phyloP scores from a whole-genome alignment of 2,797 vertebrate genomes.

The Coccyzus lansbergi region DNA sequence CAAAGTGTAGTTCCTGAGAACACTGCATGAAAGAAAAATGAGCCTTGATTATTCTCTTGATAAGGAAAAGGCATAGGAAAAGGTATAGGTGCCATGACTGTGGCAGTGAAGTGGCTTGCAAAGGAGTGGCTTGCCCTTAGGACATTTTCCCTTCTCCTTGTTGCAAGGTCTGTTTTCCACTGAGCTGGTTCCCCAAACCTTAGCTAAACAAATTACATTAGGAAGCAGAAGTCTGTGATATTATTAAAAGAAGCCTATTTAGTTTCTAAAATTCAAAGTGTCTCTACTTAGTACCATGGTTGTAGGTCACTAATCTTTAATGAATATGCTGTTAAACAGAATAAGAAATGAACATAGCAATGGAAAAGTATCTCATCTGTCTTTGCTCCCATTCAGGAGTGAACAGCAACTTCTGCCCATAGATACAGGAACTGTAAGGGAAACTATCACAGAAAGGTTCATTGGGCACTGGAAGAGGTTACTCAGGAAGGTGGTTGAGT shows the following conservation, averaged over 20 bases:
- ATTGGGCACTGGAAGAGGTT: no score
- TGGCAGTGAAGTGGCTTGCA: neutral
- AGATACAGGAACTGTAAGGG: neutral
- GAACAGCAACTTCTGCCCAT: neutral
- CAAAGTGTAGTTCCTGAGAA: neutral
- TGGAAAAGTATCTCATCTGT: neutral
- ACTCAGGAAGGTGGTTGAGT: no score
- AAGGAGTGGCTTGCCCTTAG: neutral
- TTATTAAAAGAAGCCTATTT: neutral
- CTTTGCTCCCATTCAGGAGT: neutral
- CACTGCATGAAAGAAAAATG: neutral
- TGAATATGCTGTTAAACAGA: neutral
- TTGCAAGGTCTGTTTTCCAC: neutral
- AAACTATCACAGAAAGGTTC: no score
- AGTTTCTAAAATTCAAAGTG: conserved; percentile 1
- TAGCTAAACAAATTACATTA: neutral
- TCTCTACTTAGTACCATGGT: neutral
- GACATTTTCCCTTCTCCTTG: neutral
- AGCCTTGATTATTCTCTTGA: neutral
- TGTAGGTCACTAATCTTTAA: neutral
- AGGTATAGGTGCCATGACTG: neutral
- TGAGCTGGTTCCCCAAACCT: neutral
- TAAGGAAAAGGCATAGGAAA: neutral
- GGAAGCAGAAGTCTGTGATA: neutral
- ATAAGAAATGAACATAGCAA: neutral